Base-by-base conservation (phyloP, 1,140 invertebrate genomes). In the Archegozetes longisetosus region DNA sequence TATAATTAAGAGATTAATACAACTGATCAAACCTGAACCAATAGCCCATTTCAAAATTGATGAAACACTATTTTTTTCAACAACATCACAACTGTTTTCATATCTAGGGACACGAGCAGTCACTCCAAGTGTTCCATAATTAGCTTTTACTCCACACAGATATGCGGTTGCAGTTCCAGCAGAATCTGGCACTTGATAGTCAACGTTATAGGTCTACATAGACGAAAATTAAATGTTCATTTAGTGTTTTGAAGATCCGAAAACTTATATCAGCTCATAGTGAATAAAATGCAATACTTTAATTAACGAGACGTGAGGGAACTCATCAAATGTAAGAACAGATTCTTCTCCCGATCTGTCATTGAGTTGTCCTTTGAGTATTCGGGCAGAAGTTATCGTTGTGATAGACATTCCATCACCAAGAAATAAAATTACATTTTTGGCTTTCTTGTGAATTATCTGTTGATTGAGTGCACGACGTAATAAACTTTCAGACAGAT, bases 351-450 rank as follows among this genome's bases (percentile, higher is more conserved):
- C 81, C 4, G n/a, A 20, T 24, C 51, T 22, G 3, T 48, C 48
- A 23, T 23, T 9, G 9, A 51, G 58, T 58, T 76, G 75, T 4
- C 73, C 74, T 51, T 72, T 70, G 20, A 68, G 66, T 9, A 78
- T 77, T 56, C 92, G 76, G 0, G 84, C 80, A 0, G 89, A 86
- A 0, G 88, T 90, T 23, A 90, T 78, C 0, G 91, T 93, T 32
- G 86, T 82, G 0, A 86, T 78, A 6, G 89, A 89, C 90, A 97
- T 94, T 0, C 92, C 90, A 68, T 95, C 90, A 0, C 89, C 91
- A 12, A 95, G 74, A 68, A 94, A 94, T 0, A 95, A 63, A 23
- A 95, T 86, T 0, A 93, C 82, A 71, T 95, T 95, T 70, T 84
- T 88, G 0, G 90, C 90, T 0, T 72, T 68, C 0, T 78, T 75